These are phyloP conservation scores for Virgularia gustaviana DNA, from an alignment of 92 coral and sea anemone genomes.

Conservation along the genomic window DNA sequence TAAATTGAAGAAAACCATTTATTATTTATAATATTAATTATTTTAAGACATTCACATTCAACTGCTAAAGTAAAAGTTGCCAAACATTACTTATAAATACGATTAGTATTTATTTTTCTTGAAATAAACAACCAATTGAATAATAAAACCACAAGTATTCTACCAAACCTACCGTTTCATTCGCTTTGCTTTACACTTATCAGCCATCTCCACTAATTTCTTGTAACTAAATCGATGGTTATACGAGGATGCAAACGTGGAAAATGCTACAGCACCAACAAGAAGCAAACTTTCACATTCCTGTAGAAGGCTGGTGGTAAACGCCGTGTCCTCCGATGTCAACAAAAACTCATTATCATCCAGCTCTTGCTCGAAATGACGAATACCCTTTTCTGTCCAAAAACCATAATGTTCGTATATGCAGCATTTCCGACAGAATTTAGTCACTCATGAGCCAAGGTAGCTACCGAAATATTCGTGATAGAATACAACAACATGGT, in stretches of 20 bases:
- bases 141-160: background rate
- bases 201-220: background rate
- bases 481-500: constrained; percentile 2
- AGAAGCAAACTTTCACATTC: constrained; percentile 39
- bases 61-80: no score
- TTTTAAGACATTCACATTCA: background rate
- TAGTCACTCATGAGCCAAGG: constrained; percentile 8
- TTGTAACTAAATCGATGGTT: constrained; percentile 41
- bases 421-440: constrained; percentile 6
- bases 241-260: constrained; percentile 53
- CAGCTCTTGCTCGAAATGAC: background rate
- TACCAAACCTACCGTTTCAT: constrained; percentile 31
- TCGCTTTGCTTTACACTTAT: constrained; percentile 25
- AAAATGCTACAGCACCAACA: constrained; percentile 57
- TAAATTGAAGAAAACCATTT: background rate
- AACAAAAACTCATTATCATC: constrained; percentile 33
- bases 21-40: background rate
- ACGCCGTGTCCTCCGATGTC: constrained; percentile 45
- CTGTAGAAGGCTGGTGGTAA: constrained; percentile 23
- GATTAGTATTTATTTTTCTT: background rate
- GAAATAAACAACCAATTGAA: background rate
- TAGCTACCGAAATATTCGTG: no score
- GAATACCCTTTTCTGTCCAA: background rate
- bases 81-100: no score
- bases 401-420: no score